Base-by-base conservation (phyloP, 2,797 vertebrate species). In the Mustela erminea region DNA sequence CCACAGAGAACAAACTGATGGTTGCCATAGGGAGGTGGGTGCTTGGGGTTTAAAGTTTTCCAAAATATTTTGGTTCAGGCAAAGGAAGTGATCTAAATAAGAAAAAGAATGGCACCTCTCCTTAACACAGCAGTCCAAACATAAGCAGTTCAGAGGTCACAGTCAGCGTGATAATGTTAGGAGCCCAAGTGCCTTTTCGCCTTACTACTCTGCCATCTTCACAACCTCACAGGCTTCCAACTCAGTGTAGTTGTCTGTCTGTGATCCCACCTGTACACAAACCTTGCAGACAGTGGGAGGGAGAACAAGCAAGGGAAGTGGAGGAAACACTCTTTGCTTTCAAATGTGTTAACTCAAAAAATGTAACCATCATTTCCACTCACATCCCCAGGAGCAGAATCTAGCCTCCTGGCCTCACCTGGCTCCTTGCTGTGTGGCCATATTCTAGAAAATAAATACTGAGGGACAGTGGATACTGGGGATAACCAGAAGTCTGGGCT, bases 391-490 rank as follows among this genome's bases (percentile, higher is more conserved):
- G 2, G 54, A 80, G 10, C 32, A 77, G 41, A 92, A 83, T 10
- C n/a, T 27, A n/a, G 41, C 49, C 38, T 81, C 52, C 38, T 17
- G 3, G 52, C 56, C 70, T 87, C 41, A 20, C 8, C 1, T 18
- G n/a, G 49, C 56, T 38, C 58, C 49, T 54, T 81, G 52, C 32
- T 27, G 25, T 62, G 11, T 35, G 29, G 32, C n/a, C 29, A 3
- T 32, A 17, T 74, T 43, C 72, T 70, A 66, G 38, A 77, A 58
- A 93, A 72, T 0, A 92, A 60, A 41, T 18, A 38, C 4, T 62
- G 32, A 58, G 70, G 20, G 13, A 35, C 11, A 12, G 5, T 21
- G 8, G n/a, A 17, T 23, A 62, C 0, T 14, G 43, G 7, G 1
- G 3, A 32, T 12, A 78, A 35, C 8, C 60, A 82, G 62, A 62